Percentiles rank a stretch among this genome's conserved stretches.
Conservation (phyloP, 2,113 vertebrate species). For the Cephalophus harveyi region DNA sequence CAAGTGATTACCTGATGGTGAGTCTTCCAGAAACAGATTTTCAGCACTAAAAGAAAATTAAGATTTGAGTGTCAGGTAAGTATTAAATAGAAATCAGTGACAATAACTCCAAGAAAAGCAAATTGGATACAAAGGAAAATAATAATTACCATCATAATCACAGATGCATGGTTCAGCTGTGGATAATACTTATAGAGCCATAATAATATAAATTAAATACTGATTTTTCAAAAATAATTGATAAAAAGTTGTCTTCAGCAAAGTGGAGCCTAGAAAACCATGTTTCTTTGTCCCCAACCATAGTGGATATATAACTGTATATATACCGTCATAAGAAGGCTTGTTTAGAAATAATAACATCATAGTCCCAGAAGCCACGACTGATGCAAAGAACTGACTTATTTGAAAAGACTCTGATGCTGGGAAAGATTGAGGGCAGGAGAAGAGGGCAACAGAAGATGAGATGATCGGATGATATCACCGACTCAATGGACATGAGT, state of each 20-base stretch:
- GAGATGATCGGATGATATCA: not conserved
- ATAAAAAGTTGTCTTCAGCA: not conserved
- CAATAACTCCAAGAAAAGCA: not conserved
- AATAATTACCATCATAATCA: not conserved
- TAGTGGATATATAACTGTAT: not conserved
- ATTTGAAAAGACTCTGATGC: not conserved
- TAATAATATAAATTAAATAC: not conserved
- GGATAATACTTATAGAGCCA: not conserved
- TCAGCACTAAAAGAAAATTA: not conserved
- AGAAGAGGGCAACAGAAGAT: not conserved
- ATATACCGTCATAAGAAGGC: no score
- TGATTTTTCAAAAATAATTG: not conserved
- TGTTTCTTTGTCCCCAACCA: not conserved
- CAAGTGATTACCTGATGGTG: not conserved
- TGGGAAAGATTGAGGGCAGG: not conserved
- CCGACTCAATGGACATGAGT: not conserved
- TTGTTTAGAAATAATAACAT: not conserved
- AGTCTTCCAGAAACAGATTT: not conserved
- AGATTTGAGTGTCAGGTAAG: not conserved
- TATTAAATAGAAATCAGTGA: not conserved
- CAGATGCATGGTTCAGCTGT: not conserved
- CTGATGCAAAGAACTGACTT: not conserved
- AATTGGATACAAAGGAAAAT: not conserved
- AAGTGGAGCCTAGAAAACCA: not conserved
- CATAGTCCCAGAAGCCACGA: not conserved